phyloP scores from a whole-genome alignment of 2,113 vertebrate genomes.

The Aix galericulata region DNA sequence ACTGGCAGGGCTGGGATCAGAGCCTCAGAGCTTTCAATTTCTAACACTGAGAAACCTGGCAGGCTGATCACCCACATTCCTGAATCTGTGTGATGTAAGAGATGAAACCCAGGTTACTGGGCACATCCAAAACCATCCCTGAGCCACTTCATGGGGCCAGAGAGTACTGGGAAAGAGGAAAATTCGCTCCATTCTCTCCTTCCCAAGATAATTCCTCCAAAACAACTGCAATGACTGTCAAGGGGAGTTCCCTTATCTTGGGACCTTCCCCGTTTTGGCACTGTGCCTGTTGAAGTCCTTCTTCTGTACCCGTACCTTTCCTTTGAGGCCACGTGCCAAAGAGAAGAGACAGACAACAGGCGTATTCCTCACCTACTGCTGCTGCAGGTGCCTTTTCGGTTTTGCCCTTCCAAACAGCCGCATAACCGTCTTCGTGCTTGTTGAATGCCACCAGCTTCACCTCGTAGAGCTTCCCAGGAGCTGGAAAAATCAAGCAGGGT shows the following conservation, averaged over 20 bases:
- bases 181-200: neutral
- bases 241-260: neutral
- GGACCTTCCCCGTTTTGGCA: neutral
- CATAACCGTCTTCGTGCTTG: constrained; percentile 90
- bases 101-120: neutral
- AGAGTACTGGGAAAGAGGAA: neutral
- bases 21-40: neutral
- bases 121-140: neutral
- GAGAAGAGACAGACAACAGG: neutral
- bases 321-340: neutral
- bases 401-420: constrained; percentile 92
- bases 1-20: neutral
- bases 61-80: neutral
- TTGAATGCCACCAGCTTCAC: constrained; percentile 92
- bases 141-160: neutral
- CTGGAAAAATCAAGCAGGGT: constrained; percentile 71
- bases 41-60: neutral
- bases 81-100: accelerated
- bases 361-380: constrained; percentile 68
- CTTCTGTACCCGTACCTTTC: neutral
- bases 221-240: neutral
- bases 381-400: constrained; percentile 82
- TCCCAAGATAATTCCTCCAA: neutral
- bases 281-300: neutral
- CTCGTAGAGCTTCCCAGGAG: constrained; percentile 89